Conservation (phyloP, 2,797 vertebrate species). For the Manis javanica region DNA sequence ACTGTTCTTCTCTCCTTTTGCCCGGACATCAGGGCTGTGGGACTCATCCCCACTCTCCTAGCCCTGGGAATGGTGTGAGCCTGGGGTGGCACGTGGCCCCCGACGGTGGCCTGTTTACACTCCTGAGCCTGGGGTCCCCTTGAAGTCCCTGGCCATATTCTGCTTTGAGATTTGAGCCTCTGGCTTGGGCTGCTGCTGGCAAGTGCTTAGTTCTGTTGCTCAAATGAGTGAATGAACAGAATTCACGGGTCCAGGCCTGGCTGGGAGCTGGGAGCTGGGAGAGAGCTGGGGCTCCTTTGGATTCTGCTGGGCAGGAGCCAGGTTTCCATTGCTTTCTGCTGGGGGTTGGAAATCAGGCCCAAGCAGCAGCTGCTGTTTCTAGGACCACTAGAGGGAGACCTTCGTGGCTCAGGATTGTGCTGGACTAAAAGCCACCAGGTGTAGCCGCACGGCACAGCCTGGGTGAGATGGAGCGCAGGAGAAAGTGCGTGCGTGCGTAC, state of each 20-base stretch:
- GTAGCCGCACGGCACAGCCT: rapidly evolving
- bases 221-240: not conserved
- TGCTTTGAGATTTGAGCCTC: not conserved
- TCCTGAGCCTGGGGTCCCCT: too few species aligned
- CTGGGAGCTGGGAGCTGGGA: rapidly evolving
- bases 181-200: not conserved
- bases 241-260: not conserved
- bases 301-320: rapidly evolving
- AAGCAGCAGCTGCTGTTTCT: not conserved
- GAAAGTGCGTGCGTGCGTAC: not conserved
- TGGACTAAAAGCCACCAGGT: rapidly evolving
- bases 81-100: not conserved
- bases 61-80: not conserved
- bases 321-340: not conserved
- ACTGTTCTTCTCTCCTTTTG: not conserved
- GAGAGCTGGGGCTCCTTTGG: not conserved
- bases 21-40: not conserved
- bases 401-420: not conserved
- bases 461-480: not conserved
- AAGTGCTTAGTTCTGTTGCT: not conserved
- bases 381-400: constrained; percentile 67
- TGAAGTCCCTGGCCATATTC: rapidly evolving
- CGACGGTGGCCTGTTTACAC: not conserved
- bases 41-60: not conserved
- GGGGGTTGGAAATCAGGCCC: not conserved